Conservation (phyloP, 1,140 invertebrate genomes). For the Oreohelix idahoensis region DNA sequence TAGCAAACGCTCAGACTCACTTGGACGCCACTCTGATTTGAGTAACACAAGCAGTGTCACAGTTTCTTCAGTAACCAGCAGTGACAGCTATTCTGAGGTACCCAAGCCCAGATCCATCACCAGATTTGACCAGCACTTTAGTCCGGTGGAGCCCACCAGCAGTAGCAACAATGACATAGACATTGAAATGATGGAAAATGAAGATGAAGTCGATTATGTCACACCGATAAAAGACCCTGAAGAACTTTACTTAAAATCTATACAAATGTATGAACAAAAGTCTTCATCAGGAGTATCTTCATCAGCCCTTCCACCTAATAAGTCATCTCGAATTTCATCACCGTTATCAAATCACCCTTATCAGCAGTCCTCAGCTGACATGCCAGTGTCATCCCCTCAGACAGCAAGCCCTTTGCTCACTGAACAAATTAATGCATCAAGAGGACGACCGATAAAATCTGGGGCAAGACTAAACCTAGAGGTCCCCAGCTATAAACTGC, state of each 20-base stretch:
- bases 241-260: conserved; percentile 53
- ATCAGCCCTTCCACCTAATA: not conserved
- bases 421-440: not conserved
- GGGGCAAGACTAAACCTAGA: conserved; percentile 7
- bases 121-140: not conserved
- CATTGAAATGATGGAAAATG: conserved; percentile 5
- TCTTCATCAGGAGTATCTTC: not conserved
- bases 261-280: conserved; percentile 52
- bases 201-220: conserved; percentile 48
- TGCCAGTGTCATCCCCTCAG: not conserved
- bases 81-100: not conserved
- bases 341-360: not conserved
- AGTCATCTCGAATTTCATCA: not conserved
- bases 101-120: not conserved
- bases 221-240: conserved; percentile 46
- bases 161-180: no score
- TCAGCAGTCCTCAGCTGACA: not conserved
- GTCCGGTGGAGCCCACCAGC: not conserved
- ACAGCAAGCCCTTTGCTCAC: not conserved
- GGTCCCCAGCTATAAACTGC: conserved; percentile 39
- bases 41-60: conserved; percentile 17
- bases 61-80: conserved; percentile 19
- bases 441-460: not conserved
- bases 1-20: conserved; percentile 9
- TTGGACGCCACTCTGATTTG: not conserved